Conservation (phyloP, 2,797 vertebrate genomes). For the Corythornis leucogaster region DNA sequence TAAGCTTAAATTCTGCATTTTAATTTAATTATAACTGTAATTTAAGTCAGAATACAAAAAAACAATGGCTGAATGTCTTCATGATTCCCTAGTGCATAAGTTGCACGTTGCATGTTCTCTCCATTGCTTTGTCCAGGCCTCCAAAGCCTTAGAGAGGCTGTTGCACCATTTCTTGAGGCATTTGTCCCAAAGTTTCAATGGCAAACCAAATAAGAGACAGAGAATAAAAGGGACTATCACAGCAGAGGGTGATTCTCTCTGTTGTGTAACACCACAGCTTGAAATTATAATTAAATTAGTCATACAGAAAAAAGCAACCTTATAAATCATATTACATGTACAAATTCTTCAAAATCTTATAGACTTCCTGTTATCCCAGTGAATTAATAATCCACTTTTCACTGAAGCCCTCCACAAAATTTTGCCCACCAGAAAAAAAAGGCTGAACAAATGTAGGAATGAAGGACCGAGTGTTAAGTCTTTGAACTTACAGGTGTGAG, state of each 20-base stretch:
- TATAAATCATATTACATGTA: conserved; percentile 30
- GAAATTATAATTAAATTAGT: conserved; percentile 53
- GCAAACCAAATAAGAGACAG: conserved; percentile 27
- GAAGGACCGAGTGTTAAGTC: neutral
- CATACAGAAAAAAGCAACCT: conserved; percentile 9
- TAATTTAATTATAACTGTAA: conserved; percentile 16
- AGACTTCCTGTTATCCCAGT: neutral
- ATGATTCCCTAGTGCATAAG: conserved; percentile 50
- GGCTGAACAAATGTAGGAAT: neutral
- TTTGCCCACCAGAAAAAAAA: neutral
- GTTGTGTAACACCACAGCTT: conserved; percentile 65
- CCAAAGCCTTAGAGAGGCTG: conserved; percentile 46
- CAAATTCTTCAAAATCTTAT: conserved; percentile 26
- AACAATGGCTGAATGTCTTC: conserved; percentile 46
- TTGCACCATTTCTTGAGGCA: conserved; percentile 64
- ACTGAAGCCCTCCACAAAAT: neutral
- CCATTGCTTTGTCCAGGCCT: conserved; percentile 44
- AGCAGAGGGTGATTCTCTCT: conserved; percentile 40
- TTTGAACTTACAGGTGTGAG: conserved; percentile 14
- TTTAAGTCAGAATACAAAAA: conserved; percentile 42
- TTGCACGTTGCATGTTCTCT: conserved; percentile 45
- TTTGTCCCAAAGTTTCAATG: conserved; percentile 58
- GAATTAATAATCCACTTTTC: neutral
- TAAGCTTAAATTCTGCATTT: neutral
- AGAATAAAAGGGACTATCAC: conserved; percentile 32